Percentiles rank a stretch among this genome's conserved stretches.
phyloP scores from a whole-genome alignment of 2,113 vertebrate genomes.

The Pipra filicauda region DNA sequence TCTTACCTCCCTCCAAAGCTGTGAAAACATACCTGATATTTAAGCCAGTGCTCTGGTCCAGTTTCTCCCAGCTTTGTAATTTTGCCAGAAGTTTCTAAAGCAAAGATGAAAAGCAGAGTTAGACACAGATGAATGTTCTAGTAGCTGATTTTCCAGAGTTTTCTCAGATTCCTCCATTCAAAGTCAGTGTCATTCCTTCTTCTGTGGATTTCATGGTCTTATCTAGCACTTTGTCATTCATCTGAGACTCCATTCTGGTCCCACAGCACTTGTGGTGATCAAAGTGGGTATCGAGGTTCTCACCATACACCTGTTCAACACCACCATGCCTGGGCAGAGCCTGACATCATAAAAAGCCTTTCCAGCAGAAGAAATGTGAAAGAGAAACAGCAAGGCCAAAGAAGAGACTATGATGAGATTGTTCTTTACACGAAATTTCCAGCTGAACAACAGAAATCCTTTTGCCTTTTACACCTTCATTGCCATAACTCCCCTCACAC shows the following conservation, averaged over 20 bases:
- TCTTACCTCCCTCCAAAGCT: not conserved
- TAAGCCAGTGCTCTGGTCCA: conserved; percentile 86
- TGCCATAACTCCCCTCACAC: not conserved
- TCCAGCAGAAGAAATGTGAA: not conserved
- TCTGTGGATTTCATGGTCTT: not conserved
- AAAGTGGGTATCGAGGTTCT: not conserved
- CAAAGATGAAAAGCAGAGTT: not conserved
- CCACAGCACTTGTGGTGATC: not conserved
- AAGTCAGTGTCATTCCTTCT: not conserved
- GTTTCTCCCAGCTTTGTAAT: conserved; percentile 87
- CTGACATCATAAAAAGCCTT: not conserved
- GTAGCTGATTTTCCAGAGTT: not conserved
- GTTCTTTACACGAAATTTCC: not conserved
- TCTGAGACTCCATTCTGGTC: not conserved
- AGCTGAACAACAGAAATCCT: not conserved
- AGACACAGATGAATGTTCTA: not conserved
- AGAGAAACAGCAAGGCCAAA: not conserved
- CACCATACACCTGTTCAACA: accelerated
- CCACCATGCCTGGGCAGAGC: not conserved
- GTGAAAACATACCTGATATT: conserved; percentile 83
- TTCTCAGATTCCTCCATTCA: not conserved
- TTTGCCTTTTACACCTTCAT: not conserved
- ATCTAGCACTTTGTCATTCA: not conserved
- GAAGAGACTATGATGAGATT: not conserved
- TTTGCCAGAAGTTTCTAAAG: conserved; percentile 82